A percentile compares a stretch with the other conserved stretches of the same genome.
phyloP scores from a whole-genome alignment of 2,113 vertebrate species.

The Hyperoodon ampullatus region DNA sequence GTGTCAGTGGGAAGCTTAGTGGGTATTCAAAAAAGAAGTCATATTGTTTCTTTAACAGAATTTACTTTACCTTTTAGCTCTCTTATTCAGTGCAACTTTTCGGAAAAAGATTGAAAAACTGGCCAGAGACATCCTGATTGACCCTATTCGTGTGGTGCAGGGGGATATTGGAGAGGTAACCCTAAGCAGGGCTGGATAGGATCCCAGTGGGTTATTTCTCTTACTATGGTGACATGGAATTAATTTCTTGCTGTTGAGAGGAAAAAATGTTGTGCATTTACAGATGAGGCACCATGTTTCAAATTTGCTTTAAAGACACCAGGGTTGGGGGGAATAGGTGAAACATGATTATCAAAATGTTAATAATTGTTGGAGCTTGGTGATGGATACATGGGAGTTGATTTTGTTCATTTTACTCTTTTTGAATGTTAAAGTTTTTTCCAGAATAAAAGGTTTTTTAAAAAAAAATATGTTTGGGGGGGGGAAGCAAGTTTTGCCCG shows the following conservation, averaged over 20 bases:
- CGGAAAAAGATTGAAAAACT: constrained; percentile 98
- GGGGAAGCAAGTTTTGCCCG: not conserved
- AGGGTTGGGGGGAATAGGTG: not conserved
- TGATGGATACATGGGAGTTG: not conserved
- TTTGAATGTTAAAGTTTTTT: not conserved
- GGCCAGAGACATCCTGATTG: constrained; percentile 96
- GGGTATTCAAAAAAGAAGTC: constrained; percentile 22
- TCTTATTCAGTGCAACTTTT: constrained; percentile 98
- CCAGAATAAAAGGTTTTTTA: not conserved
- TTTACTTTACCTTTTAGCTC: constrained; percentile 87
- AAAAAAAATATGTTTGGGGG: not conserved
- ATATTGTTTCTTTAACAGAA: constrained; percentile 51
- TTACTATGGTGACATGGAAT: not conserved
- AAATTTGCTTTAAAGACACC: constrained; percentile 53
- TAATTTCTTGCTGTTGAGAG: not conserved
- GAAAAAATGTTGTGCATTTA: not conserved
- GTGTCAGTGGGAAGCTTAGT: not conserved
- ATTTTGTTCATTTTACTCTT: not conserved
- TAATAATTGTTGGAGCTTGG: not conserved
- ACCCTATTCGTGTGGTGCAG: constrained; percentile 98
- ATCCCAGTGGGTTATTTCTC: not conserved
- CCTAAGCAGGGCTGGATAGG: not conserved
- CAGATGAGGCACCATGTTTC: not conserved
- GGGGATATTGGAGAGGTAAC: constrained; percentile 99
- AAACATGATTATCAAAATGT: not conserved